Evolutionary conservation across 1,140 invertebrate species (phyloP).

Genomic region (Drosophila malerkotliana): DNA sequence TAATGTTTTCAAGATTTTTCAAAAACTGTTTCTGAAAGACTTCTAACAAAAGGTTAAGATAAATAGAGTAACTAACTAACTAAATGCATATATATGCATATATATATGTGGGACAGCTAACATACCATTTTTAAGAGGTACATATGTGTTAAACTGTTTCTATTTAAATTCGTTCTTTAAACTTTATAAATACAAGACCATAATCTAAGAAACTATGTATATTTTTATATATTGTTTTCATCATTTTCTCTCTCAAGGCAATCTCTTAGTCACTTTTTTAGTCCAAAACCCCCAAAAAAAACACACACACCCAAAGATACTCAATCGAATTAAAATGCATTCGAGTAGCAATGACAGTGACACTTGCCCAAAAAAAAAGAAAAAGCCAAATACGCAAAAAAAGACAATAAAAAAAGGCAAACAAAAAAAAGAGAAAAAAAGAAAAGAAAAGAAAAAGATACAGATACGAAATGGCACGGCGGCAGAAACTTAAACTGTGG

Average conservation of each 20-base stretch:
- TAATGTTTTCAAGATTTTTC: too few species aligned
- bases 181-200: too few species aligned
- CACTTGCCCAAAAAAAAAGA: slow-evolving; percentile 42
- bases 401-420: slow-evolving; percentile 11
- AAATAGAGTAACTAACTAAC: too few species aligned
- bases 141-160: too few species aligned
- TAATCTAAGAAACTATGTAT: too few species aligned
- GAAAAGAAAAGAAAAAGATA: slow-evolving; percentile 23
- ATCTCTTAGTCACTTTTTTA: not conserved
- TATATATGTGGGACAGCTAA: too few species aligned
- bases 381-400: slow-evolving; percentile 25
- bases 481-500: slow-evolving; percentile 67
- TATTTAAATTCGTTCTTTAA: too few species aligned
- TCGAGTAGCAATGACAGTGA: slow-evolving; percentile 71
- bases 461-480: slow-evolving; percentile 53
- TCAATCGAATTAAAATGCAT: slow-evolving; percentile 79
- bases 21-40: too few species aligned
- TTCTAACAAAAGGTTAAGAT: too few species aligned
- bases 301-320: slow-evolving; percentile 27
- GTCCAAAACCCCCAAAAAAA: slow-evolving; percentile 6
- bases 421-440: slow-evolving; percentile 26
- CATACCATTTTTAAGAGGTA: too few species aligned
- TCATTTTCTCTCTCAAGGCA: not conserved
- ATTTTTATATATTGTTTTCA: too few species aligned
- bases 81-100: too few species aligned